Percentiles rank a stretch among this genome's conserved stretches.
phyloP scores from a whole-genome alignment of 2,888 invertebrate genomes.

The Gastrophysa polygoni region DNA sequence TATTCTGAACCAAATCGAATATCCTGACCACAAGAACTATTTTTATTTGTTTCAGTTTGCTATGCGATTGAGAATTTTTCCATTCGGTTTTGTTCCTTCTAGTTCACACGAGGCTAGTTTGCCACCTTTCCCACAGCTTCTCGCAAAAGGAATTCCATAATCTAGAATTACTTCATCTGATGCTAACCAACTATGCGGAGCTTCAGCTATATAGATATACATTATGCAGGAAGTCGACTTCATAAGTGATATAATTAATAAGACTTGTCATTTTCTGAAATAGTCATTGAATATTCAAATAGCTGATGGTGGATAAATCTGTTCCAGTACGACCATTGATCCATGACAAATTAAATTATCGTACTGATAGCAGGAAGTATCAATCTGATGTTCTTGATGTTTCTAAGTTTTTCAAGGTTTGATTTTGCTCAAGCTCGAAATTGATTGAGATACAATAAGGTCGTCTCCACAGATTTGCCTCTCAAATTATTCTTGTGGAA shows the following conservation, averaged over 20 bases:
- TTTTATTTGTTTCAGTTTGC: slow-evolving; percentile 16
- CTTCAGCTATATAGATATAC: neutral
- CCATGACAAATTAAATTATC: neutral
- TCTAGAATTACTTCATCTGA: slow-evolving; percentile 15
- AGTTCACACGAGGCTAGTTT: slow-evolving; percentile 36
- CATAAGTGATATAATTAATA: neutral
- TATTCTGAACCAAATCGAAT: no score
- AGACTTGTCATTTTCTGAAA: neutral
- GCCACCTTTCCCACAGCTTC: slow-evolving; percentile 30
- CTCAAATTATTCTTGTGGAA: no score
- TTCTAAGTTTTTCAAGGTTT: no score
- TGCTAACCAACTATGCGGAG: neutral
- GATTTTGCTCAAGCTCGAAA: no score
- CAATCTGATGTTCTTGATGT: no score
- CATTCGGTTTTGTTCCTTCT: slow-evolving; percentile 19
- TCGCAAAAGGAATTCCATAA: slow-evolving; percentile 17
- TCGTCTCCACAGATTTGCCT: no score
- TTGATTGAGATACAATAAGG: no score
- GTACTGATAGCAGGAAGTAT: no score
- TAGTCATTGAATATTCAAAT: neutral
- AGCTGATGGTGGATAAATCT: neutral
- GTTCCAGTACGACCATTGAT: neutral
- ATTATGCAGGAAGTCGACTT: neutral
- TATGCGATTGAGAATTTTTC: neutral
- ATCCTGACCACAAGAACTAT: slow-evolving; percentile 17